Conservation (phyloP, 2,888 invertebrate genomes). For the Synergus umbraculus region DNA sequence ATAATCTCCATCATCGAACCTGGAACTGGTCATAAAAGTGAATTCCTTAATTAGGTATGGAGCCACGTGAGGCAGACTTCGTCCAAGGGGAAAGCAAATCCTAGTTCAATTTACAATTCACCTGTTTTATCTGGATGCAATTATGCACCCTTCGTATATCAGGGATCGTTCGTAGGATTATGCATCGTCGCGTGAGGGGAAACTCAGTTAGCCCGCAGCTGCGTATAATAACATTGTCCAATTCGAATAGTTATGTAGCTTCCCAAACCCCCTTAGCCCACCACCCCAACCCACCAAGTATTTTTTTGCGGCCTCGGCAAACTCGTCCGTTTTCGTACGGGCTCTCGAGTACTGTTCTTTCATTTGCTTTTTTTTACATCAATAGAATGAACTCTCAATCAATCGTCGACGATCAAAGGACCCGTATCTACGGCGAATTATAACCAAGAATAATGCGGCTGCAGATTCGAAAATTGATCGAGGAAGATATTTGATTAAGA, state of each 20-base stretch:
- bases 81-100: slow-evolving; percentile 57
- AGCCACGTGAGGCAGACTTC: slow-evolving; percentile 1
- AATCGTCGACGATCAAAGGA: slow-evolving; percentile 32
- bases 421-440: slow-evolving; percentile 39
- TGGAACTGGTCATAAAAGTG: neutral
- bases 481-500: slow-evolving; percentile 31
- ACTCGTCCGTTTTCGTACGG: slow-evolving; percentile 35
- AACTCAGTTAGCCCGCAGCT: slow-evolving; percentile 39
- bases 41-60: slow-evolving; percentile 62
- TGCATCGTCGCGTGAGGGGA: slow-evolving; percentile 53
- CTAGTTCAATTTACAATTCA: slow-evolving; percentile 72
- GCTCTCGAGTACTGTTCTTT: slow-evolving; percentile 38
- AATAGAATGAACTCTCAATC: slow-evolving; percentile 28
- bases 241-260: slow-evolving; percentile 38
- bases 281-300: neutral
- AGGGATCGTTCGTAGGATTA: slow-evolving; percentile 64
- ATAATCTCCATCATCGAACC: neutral
- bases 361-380: slow-evolving; percentile 37
- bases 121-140: slow-evolving; percentile 74
- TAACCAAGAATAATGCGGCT: slow-evolving; percentile 22
- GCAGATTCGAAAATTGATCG: slow-evolving; percentile 29
- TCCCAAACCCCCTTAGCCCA: neutral
- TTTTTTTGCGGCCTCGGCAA: slow-evolving; percentile 37
- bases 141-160: slow-evolving; percentile 70
- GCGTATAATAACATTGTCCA: slow-evolving; percentile 41